These are phyloP conservation scores for Malurus splendens DNA, from an alignment of 2,797 vertebrate genomes.

Conservation along the genomic window DNA sequence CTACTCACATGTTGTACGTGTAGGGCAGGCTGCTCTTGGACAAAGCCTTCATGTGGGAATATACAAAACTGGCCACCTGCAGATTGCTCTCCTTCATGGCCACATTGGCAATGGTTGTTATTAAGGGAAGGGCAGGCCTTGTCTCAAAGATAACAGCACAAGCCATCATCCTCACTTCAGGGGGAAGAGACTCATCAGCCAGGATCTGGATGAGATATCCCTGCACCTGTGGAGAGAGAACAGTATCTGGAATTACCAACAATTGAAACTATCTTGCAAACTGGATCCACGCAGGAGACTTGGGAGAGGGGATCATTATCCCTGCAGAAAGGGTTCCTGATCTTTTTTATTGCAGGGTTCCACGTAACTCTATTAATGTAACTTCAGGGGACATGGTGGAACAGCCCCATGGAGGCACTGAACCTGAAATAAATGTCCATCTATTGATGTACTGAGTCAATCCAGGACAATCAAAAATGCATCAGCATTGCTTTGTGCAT, in stretches of 20 bases:
- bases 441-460: not conserved
- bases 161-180: constrained; percentile 77
- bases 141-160: constrained; percentile 78
- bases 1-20: constrained; percentile 76
- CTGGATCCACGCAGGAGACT: not conserved
- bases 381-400: not conserved
- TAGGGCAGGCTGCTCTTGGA: constrained; percentile 75
- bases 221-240: constrained; percentile 75
- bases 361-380: not conserved
- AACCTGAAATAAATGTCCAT: not conserved
- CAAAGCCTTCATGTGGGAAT: constrained; percentile 75
- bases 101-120: constrained; percentile 73
- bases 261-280: not conserved
- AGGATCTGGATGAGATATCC: constrained; percentile 75
- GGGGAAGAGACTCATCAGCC: constrained; percentile 62
- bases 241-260: not conserved
- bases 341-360: not conserved
- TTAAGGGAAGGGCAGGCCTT: constrained; percentile 75
- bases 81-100: constrained; percentile 74
- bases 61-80: constrained; percentile 80
- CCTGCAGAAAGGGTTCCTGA: not conserved
- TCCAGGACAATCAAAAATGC: not conserved
- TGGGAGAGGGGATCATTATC: not conserved
- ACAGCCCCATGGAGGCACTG: not conserved
- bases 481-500: not conserved